Base-by-base conservation (phyloP, 2,797 vertebrate genomes). In the Dromococcyx pavoninus region DNA sequence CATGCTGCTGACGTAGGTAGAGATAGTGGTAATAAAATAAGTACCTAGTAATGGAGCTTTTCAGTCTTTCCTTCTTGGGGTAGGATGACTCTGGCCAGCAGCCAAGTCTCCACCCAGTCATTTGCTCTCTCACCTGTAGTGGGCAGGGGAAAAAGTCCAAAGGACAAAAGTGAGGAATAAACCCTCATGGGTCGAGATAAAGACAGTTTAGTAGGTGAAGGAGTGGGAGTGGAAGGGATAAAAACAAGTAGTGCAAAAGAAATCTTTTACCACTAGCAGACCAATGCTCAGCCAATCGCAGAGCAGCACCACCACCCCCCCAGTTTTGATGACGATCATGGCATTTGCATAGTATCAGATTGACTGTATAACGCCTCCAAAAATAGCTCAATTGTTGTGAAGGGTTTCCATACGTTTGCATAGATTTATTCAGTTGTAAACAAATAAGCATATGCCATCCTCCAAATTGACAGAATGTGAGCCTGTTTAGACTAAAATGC, bases 211-310 rank as follows among this genome's bases (percentile, higher is more conserved):
- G 6, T 30, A 24, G 32, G 46, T 32, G 32, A 41, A 41, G 39
- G 39, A 39, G 39, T 41, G 39, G 21, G n/a, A 24, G 33, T 3
- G 5, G 4, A 2, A 1, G 10, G 11, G 17, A 6, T 41, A 30
- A 32, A 61, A 62, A 32, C 10, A 32, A 30, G 14, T 44, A 51
- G 35, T 17, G 15, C 30, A 76, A 39, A 58, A 81, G 5, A 25
- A 32, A 3, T 46, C 10, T 24, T 30, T 61, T 72, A 15, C 33
- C 18, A 25, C 25, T 33, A 60, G 25, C n/a, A 69, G 9, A 44
- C 17, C 24, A 33, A 2, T 27, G 60, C 61, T 61, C 27, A 56
- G 25, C 32, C 7, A 19, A 15, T 44, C 28, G 21, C 37, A 72
- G 37, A 66, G 24, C 33, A 87, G 54, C n/a, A n/a, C n/a, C n/a